Percentiles rank a stretch among this genome's conserved stretches.
Conservation (phyloP, 2,113 vertebrate genomes). For the Chamaea fasciata region DNA sequence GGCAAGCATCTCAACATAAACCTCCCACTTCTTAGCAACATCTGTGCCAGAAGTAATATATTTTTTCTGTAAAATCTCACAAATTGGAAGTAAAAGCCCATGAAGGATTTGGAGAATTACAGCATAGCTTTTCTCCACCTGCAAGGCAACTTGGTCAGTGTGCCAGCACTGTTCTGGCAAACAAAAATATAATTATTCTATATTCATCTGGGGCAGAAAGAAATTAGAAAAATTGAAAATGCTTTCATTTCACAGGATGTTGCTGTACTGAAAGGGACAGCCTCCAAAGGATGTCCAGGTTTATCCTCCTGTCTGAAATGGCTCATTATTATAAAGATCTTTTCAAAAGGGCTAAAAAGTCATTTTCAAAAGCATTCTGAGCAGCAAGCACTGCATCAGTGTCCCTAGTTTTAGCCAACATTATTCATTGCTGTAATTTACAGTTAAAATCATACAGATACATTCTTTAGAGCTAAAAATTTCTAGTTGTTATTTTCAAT, state of each 20-base stretch:
- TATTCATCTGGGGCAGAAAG: neutral
- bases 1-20: neutral
- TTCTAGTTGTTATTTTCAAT: neutral
- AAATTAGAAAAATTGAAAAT: neutral
- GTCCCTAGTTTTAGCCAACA: neutral
- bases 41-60: neutral
- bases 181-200: neutral
- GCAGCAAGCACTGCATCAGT: neutral
- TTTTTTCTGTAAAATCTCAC: neutral
- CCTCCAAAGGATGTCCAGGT: neutral
- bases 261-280: neutral
- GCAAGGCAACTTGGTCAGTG: neutral
- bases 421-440: neutral
- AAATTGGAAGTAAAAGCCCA: neutral
- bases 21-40: neutral
- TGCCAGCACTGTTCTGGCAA: neutral
- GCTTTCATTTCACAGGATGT: neutral
- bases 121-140: neutral
- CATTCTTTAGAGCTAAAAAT: neutral
- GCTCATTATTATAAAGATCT: neutral
- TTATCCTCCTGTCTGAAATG: neutral
- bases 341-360: neutral
- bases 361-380: neutral
- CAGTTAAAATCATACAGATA: neutral
- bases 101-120: neutral